Evolutionary conservation across 2,888 invertebrate species (phyloP), one percentile per base, ranked within the genome.

Genomic region (Teinopalpus imperialis): DNA sequence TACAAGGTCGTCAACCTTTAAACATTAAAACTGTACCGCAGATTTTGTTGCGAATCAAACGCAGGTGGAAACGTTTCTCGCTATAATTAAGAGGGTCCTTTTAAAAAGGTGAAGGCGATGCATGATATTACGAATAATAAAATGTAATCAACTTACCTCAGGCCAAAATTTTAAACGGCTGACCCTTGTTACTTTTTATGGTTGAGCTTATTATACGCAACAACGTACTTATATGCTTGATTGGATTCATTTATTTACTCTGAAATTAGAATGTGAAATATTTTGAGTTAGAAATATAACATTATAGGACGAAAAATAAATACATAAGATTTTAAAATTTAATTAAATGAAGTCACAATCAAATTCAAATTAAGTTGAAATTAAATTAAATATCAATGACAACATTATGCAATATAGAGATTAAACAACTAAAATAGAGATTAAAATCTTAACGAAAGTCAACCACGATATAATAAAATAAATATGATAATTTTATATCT

Each of bases 181-280:
- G 39, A 39, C 44, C 44, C 44, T 34, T 45, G 44, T 45, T 45
- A 45, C 39, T 44, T 44, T 44, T 45, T 39, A 45, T 39, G 44
- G 39, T 20, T 32, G 39, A 37, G 20, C 27, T 45, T 39, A 45
- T 39, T 39, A 29, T 30, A 29, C 36, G 29, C 35, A 27, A 35
- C 35, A 43, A 29, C 10, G 35, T 43, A 35, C 27, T 43, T 43
- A 27, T 20, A 13, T 12, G 10, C 10, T 14, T 24, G 31, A 26
- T 13, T 32, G 24, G 16, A 42, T 42, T 42, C 24, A 42, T 42
- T 26, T 32, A 24, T 34, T 26, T 12, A 32, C 24, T 12, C 12
- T 6, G n/a, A n/a, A n/a, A n/a, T n/a, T n/a, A n/a, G n/a, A n/a
- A n/a, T n/a, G n/a, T n/a, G n/a, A n/a, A n/a, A n/a, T n/a, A n/a